Evolutionary conservation across 2,888 invertebrate species (phyloP), one percentile per base, ranked within the genome.

Genomic region (Agrotis puta): DNA sequence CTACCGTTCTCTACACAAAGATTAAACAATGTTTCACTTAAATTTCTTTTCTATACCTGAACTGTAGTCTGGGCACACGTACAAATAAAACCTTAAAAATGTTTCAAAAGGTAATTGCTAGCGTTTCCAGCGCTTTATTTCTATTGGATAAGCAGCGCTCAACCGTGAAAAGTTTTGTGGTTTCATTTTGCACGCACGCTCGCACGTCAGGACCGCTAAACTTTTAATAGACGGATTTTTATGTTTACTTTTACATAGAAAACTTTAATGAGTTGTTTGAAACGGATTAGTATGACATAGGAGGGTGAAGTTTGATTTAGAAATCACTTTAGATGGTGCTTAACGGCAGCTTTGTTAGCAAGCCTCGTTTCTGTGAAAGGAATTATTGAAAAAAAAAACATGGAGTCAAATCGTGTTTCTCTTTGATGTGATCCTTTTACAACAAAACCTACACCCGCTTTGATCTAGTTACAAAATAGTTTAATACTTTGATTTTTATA

Each of bases 161-260:
- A 68, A 64, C 67, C 65, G 70, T 74, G 79, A 72, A 82, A 86
- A 86, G 79, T 87, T 88, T 84, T 82, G 87, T 66, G 85, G 86
- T 85, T 87, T 82, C 72, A 84, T 82, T 87, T 80, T 70, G 74
- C 85, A 87, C 85, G 87, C 85, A 88, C 79, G 79, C 76, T 81
- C 68, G 64, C 71, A 61, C 81, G 64, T 72, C 50, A 65, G 53
- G 47, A 48, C 48, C 56, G 70, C 70, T 53, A 64, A 82, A 81
- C 79, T 84, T 84, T 79, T 81, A 85, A 85, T 86, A 82, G 83
- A 84, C 76, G 79, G 70, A 80, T 88, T 84, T 84, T 86, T 86
- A 80, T 84, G 76, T 82, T 77, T 83, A 73, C 82, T 67, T 74
- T 57, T 61, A 51, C 70, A 75, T 64, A 68, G 45, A 50, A 81